Conservation (phyloP, 2,797 vertebrate genomes). For the Malurus leucopterus region DNA sequence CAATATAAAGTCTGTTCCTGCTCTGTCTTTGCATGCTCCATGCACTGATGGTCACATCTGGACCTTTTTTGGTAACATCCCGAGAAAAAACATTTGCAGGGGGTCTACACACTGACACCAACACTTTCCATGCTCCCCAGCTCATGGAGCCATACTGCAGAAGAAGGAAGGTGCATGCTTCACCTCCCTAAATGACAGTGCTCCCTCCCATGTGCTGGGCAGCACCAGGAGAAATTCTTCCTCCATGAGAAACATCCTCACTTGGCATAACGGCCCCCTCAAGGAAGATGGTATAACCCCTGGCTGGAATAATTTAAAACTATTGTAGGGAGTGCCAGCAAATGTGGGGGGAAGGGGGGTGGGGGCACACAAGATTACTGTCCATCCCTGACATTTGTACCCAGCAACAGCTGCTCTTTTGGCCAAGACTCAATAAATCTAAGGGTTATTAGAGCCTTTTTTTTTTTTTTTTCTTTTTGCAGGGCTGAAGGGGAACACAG, state of each 20-base stretch:
- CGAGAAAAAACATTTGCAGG: accelerated
- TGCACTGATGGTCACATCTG: neutral
- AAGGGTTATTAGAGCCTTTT: neutral
- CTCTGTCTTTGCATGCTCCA: neutral
- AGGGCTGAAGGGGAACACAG: neutral
- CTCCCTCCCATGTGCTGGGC: neutral
- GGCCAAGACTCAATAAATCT: neutral
- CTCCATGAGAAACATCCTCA: neutral
- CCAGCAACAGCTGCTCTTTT: neutral
- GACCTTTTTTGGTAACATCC: neutral
- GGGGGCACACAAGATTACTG: neutral
- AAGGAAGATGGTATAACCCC: neutral
- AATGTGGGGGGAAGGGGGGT: accelerated
- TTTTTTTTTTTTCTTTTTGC: neutral
- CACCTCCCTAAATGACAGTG: neutral
- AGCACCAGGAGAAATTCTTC: neutral
- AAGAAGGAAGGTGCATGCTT: neutral
- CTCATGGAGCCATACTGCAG: accelerated
- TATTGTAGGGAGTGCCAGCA: neutral
- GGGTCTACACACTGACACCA: accelerated
- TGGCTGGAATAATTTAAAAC: neutral
- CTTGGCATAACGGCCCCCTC: neutral
- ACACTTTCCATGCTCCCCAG: neutral
- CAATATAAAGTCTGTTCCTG: neutral
- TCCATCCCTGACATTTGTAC: neutral